Percentiles rank a stretch among this genome's conserved stretches.
Evolutionary conservation across 37 sponge, comb jelly and placozoan species (phyloP).

Genomic region (Trichoplax adhaerens): DNA sequence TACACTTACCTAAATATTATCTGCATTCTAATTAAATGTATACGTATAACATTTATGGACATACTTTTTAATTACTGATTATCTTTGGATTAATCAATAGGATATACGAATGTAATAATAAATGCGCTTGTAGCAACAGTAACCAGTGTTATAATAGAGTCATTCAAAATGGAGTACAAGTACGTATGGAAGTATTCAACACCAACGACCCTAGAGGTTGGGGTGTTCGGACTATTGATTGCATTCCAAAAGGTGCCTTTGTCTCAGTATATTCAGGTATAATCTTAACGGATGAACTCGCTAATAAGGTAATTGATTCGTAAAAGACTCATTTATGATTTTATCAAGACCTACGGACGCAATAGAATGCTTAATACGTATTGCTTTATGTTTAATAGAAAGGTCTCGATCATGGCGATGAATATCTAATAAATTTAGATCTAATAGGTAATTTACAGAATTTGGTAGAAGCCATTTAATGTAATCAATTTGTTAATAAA

Average conservation of each 20-base stretch:
- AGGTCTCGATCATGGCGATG: constrained; percentile 36
- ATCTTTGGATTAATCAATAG: constrained; percentile 5
- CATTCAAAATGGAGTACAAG: constrained; percentile 45
- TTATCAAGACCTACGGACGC: too few relatives aligned
- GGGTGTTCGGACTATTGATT: constrained; percentile 66
- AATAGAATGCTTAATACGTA: too few relatives aligned
- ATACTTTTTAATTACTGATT: too few relatives aligned
- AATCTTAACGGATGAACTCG: constrained; percentile 43
- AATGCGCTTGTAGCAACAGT: constrained; percentile 36
- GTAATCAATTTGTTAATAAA: too few relatives aligned
- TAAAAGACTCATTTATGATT: not conserved
- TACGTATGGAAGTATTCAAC: constrained; percentile 52
- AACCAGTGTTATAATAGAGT: constrained; percentile 59
- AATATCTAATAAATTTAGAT: constrained; percentile 80
- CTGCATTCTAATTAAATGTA: too few relatives aligned
- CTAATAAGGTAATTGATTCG: constrained; percentile 26
- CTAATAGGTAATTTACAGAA: constrained; percentile 48
- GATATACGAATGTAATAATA: constrained; percentile 70
- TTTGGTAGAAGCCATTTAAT: too few relatives aligned
- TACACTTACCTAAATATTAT: too few relatives aligned
- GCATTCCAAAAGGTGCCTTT: constrained; percentile 76
- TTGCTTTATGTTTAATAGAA: not conserved
- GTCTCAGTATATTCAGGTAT: constrained; percentile 58
- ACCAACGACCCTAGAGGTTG: constrained; percentile 40
- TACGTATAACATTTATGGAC: too few relatives aligned